These are phyloP conservation scores for Parnassius orleans DNA, from an alignment of 2,888 invertebrate genomes.

Conservation along the genomic window DNA sequence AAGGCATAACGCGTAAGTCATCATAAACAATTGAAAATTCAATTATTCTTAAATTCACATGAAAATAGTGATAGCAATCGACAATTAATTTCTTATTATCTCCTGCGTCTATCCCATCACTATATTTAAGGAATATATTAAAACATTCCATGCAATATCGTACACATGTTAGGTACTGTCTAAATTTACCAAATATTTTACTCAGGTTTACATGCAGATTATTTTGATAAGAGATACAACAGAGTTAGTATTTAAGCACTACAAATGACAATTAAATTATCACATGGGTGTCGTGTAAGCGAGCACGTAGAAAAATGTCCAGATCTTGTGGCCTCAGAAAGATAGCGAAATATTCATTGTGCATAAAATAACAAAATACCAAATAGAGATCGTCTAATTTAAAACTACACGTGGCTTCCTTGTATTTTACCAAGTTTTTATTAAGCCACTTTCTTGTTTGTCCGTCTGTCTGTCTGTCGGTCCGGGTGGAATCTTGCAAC, in stretches of 20 bases:
- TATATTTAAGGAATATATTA: background rate
- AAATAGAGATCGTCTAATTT: too few relatives aligned
- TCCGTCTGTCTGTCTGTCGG: too few relatives aligned
- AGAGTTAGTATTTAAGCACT: background rate
- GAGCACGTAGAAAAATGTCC: too few relatives aligned
- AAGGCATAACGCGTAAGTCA: background rate
- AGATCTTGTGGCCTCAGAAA: too few relatives aligned
- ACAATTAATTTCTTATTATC: conserved; percentile 5
- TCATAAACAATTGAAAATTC: background rate
- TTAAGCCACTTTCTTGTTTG: too few relatives aligned
- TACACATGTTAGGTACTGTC: background rate
- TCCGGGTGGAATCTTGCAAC: too few relatives aligned
- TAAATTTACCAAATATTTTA: background rate
- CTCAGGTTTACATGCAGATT: conserved; percentile 4
- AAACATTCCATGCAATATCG: background rate
- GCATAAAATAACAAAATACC: too few relatives aligned
- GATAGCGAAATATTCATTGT: too few relatives aligned
- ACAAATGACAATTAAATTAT: too few relatives aligned
- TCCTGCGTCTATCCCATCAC: conserved; percentile 12
- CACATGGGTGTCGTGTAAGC: too few relatives aligned
- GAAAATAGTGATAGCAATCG: conserved; percentile 19
- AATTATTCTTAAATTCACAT: background rate
- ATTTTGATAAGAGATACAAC: conserved; percentile 4
- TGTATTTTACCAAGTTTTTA: too few relatives aligned
- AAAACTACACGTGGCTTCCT: too few relatives aligned